Evolutionary conservation across 2,888 invertebrate species (phyloP).

Genomic region (Ophioninae sp.): DNA sequence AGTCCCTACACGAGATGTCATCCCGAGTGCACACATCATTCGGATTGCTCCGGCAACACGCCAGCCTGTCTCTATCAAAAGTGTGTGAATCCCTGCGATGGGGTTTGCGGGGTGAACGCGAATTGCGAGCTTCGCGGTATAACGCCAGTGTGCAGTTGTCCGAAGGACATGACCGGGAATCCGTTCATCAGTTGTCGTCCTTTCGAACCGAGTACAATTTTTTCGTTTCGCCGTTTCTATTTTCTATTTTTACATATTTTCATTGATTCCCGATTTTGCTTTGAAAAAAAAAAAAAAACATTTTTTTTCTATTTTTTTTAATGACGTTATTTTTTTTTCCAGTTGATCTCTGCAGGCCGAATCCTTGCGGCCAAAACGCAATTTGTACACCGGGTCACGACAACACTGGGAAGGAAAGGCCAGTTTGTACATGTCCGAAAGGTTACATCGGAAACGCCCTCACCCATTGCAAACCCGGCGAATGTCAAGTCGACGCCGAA

Average conservation of each 20-base stretch:
- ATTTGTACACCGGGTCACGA: slow-evolving; percentile 92
- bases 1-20: slow-evolving; percentile 89
- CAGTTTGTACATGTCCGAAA: slow-evolving; percentile 91
- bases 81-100: slow-evolving; percentile 92
- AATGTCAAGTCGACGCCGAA: slow-evolving; percentile 89
- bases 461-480: slow-evolving; percentile 88
- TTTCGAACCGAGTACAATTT: slow-evolving; percentile 87
- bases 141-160: slow-evolving; percentile 93
- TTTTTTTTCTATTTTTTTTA: not conserved
- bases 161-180: slow-evolving; percentile 93
- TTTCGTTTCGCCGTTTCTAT: not conserved
- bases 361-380: slow-evolving; percentile 92
- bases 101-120: slow-evolving; percentile 90
- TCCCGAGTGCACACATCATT: slow-evolving; percentile 90
- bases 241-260: too few species aligned
- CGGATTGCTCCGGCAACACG: slow-evolving; percentile 89
- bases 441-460: slow-evolving; percentile 91
- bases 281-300: not conserved
- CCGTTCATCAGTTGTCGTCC: slow-evolving; percentile 91
- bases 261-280: too few species aligned
- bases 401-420: slow-evolving; percentile 89
- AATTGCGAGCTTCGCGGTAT: slow-evolving; percentile 90
- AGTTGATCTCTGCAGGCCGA: slow-evolving; percentile 93
- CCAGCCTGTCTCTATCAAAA: slow-evolving; percentile 92
- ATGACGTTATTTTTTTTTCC: slow-evolving; percentile 59